These are phyloP conservation scores for Poliocrania exsul DNA, from an alignment of 2,797 vertebrate genomes.

Conservation along the genomic window DNA sequence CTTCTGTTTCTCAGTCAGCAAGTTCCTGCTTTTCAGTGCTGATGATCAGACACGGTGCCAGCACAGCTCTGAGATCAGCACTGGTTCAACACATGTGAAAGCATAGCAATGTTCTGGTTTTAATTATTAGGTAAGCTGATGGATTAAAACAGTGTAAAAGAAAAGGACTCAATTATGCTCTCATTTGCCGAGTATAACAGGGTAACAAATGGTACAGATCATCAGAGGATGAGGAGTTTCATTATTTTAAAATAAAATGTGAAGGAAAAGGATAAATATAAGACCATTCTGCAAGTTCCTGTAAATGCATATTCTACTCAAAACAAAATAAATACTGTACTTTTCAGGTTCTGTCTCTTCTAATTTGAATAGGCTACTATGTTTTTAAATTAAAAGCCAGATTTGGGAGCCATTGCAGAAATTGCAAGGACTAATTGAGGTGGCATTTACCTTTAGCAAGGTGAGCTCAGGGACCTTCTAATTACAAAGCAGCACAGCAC, in stretches of 20 bases:
- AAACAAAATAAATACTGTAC: neutral
- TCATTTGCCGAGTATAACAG: neutral
- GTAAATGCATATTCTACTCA: neutral
- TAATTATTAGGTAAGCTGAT: neutral
- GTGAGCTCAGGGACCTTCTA: neutral
- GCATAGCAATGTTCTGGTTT: neutral
- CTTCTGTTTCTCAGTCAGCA: neutral
- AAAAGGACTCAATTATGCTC: neutral
- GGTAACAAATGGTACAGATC: neutral
- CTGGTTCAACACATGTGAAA: neutral
- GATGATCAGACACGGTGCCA: neutral
- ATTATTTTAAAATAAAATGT: neutral
- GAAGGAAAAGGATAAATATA: neutral
- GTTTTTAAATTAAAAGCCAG: neutral
- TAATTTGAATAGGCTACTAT: neutral
- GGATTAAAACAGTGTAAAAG: neutral
- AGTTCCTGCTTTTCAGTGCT: neutral
- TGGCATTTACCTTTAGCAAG: neutral
- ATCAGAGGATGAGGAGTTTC: neutral
- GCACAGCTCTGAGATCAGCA: neutral
- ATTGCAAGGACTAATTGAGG: neutral
- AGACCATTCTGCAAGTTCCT: neutral
- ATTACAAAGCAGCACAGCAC: neutral
- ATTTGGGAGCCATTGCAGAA: neutral
- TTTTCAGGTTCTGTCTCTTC: neutral